Base-by-base conservation (phyloP, 2,888 invertebrate genomes). In the Phyllotreta striolata region DNA sequence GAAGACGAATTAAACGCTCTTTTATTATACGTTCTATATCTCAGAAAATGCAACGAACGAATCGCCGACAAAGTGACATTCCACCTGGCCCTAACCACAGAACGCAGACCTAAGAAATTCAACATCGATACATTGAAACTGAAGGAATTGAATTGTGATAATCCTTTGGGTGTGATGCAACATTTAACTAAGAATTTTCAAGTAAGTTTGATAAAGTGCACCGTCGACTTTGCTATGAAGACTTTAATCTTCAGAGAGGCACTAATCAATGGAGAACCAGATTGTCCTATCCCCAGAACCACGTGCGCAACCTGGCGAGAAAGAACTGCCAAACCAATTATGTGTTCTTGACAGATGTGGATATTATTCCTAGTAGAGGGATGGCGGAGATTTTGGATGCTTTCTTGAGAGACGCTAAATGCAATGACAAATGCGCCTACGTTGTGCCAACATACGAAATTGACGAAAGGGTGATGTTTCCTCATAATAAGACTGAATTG, bases 391-490 rank as follows among this genome's bases (percentile, higher is more conserved):
- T 86, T 13, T 82, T 95, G 65, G 89, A 92, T 71, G 83, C 83
- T 62, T 94, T 94, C 79, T 80, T 93, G 10, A 80, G 81, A 12
- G 84, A 78, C 35, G 74, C 73, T 10, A 84, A 85, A 6, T 86
- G 87, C 51, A 84, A 83, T 68, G 83, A 82, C 2, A 62, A 64
- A 69, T 95, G 95, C 78, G 95, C 94, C 12, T 95, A 91, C 81
- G 95, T 95, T 47, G 90, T 95, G 74, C 95, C 95, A 0, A 95
- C 95, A 0, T 95, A 93, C 78, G 95, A 95, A 82, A 83, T 95
- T 70, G 93, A 94, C 77, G 87, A 88, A 62, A 85, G 92, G 62
- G 91, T 91, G 0, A 85, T 85, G 52, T 93, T 93, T 77, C 95
- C 95, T 0, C 81, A 84, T n/a, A 92, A 91, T 76, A 95, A 95